A percentile compares a stretch with the other conserved stretches of the same genome.
Evolutionary conservation across 2,888 invertebrate species (phyloP).

Genomic region (Dicyrtoma fusca): DNA sequence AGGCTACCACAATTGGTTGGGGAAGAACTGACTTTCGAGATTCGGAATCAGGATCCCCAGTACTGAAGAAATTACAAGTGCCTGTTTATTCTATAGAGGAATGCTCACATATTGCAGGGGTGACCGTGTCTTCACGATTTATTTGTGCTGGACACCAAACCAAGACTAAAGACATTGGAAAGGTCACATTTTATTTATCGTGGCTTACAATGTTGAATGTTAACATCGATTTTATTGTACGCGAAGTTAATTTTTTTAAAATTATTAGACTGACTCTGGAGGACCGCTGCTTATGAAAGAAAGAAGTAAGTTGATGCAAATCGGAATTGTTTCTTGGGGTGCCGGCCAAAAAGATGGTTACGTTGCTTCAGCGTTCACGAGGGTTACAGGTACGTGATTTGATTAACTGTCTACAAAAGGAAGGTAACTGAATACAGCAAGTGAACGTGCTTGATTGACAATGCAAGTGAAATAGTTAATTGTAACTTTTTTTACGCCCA

Average conservation of each 20-base stretch:
- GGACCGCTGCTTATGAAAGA: slow-evolving; percentile 12
- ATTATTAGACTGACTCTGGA: slow-evolving; percentile 30
- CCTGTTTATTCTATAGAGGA: slow-evolving; percentile 24
- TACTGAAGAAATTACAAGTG: slow-evolving; percentile 13
- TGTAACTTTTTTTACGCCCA: no score
- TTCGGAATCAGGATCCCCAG: slow-evolving; percentile 8
- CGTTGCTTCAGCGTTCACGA: slow-evolving; percentile 25
- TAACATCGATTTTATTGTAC: neutral
- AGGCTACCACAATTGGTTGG: slow-evolving; percentile 25
- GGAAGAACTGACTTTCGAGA: slow-evolving; percentile 21
- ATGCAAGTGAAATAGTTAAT: no score
- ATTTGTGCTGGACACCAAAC: slow-evolving; percentile 33
- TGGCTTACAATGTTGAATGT: no score
- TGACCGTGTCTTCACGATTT: slow-evolving; percentile 5
- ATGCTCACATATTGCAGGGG: slow-evolving; percentile 15
- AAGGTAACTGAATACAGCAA: no score
- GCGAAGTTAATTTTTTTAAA: no score
- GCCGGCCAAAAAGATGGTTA: slow-evolving; percentile 28
- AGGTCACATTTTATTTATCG: slow-evolving; percentile 7
- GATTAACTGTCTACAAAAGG: neutral
- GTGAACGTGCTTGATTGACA: no score
- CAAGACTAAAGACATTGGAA: slow-evolving; percentile 27
- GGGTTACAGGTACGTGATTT: slow-evolving; percentile 16
- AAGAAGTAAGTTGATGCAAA: neutral
- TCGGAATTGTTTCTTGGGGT: slow-evolving; percentile 32